phyloP scores from a whole-genome alignment of 2,797 vertebrate genomes.

The Numenius phaeopus region DNA sequence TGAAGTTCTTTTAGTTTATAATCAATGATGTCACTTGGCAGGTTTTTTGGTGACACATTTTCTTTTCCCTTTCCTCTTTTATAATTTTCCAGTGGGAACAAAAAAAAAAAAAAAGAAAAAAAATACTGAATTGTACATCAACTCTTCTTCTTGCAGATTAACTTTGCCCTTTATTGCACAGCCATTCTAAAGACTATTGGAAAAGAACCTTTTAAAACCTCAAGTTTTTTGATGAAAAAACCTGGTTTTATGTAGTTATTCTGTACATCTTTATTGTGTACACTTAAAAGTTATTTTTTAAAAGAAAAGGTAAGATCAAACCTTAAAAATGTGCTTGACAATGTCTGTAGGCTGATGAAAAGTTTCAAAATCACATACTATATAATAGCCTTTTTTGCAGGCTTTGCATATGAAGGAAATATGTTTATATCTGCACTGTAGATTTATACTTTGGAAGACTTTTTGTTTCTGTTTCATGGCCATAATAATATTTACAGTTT shows the following conservation, averaged over 20 bases:
- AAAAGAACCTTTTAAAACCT: not conserved
- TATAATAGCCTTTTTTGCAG: not conserved
- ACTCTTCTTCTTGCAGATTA: not conserved
- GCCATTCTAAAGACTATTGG: not conserved
- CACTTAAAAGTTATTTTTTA: not conserved
- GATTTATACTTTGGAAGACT: not conserved
- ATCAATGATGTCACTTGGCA: not conserved
- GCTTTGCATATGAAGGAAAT: not conserved
- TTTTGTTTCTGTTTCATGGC: not conserved
- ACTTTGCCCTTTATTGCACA: not conserved
- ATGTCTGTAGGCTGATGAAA: not conserved
- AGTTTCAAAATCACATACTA: not conserved
- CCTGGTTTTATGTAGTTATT: not conserved
- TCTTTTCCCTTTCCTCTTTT: not conserved
- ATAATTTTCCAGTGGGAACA: not conserved
- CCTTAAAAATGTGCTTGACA: not conserved
- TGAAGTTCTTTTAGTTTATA: not conserved
- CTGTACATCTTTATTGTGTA: not conserved
- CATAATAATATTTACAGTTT: not conserved
- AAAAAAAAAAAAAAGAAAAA: not conserved
- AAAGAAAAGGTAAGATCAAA: not conserved
- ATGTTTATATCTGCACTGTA: not conserved
- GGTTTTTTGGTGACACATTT: not conserved
- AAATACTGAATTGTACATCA: not conserved
- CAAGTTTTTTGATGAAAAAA: accelerated